These are phyloP conservation scores for Actenoides hombroni DNA, from an alignment of 2,113 vertebrate genomes.

Conservation along the genomic window DNA sequence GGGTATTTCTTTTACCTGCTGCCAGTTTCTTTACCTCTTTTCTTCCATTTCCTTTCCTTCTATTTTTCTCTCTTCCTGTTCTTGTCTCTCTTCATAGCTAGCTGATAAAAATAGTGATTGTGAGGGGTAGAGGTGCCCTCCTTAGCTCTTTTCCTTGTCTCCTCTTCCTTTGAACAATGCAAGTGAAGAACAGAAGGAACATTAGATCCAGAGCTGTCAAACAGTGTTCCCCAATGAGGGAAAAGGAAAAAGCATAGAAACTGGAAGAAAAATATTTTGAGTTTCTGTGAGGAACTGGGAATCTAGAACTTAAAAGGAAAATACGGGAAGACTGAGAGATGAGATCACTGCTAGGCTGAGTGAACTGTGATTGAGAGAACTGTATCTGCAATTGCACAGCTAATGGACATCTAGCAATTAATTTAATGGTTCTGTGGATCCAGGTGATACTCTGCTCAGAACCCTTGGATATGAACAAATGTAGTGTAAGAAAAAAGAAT, in stretches of 20 bases:
- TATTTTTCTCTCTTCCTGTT: background rate
- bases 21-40: background rate
- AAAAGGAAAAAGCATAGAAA: background rate
- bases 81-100: background rate
- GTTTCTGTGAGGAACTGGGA: background rate
- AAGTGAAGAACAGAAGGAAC: background rate
- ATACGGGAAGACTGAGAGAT: background rate
- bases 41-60: background rate
- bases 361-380: background rate
- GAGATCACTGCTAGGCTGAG: background rate
- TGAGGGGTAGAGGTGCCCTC: background rate
- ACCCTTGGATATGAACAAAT: background rate
- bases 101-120: background rate
- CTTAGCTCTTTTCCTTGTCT: background rate
- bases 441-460: background rate
- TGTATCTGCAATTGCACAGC: background rate
- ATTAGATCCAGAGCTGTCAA: background rate
- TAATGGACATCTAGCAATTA: background rate
- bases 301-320: background rate
- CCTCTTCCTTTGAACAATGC: background rate
- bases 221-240: background rate
- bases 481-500: background rate
- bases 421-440: background rate
- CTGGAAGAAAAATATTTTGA: background rate
- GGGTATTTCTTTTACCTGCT: background rate